phyloP scores from a whole-genome alignment of 2,888 invertebrate genomes.

The Pristionchus arcanus region DNA sequence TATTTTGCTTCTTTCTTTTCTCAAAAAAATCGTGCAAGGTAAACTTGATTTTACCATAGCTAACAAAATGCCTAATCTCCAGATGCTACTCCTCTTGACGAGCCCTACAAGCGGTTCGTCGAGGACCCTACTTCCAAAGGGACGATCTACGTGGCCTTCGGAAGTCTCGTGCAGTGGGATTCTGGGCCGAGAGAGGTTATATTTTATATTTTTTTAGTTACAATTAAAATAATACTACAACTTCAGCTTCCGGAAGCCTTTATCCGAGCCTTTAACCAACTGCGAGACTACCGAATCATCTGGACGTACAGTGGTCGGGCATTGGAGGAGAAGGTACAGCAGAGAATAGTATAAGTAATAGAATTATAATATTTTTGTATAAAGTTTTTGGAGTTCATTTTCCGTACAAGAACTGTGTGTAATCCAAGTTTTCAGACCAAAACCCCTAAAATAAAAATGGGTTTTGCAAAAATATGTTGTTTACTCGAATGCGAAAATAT shows the following conservation, averaged over 20 bases:
- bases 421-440: too few relatives aligned
- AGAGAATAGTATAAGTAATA: too few relatives aligned
- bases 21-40: neutral
- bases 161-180: constrained; percentile 66
- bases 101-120: constrained; percentile 58
- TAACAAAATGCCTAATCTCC: neutral
- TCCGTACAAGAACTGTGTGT: too few relatives aligned
- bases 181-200: constrained; percentile 62
- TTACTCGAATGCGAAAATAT: too few relatives aligned
- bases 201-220: neutral
- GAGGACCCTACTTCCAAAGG: constrained; percentile 67
- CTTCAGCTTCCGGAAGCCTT: constrained; percentile 61
- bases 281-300: constrained; percentile 69
- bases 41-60: too few relatives aligned
- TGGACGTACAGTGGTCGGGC: constrained; percentile 66
- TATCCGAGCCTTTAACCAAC: constrained; percentile 63
- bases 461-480: too few relatives aligned
- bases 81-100: constrained; percentile 49
- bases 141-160: constrained; percentile 71
- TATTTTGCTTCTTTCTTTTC: too few relatives aligned
- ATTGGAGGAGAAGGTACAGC: constrained; percentile 28
- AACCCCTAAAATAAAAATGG: too few relatives aligned
- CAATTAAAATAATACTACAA: neutral
- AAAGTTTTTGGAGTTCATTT: too few relatives aligned
- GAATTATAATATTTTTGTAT: too few relatives aligned